A percentile compares a stretch with the other conserved stretches of the same genome.
Conservation (phyloP, 1,140 invertebrate genomes). For the Caenorhabditis brenneri region DNA sequence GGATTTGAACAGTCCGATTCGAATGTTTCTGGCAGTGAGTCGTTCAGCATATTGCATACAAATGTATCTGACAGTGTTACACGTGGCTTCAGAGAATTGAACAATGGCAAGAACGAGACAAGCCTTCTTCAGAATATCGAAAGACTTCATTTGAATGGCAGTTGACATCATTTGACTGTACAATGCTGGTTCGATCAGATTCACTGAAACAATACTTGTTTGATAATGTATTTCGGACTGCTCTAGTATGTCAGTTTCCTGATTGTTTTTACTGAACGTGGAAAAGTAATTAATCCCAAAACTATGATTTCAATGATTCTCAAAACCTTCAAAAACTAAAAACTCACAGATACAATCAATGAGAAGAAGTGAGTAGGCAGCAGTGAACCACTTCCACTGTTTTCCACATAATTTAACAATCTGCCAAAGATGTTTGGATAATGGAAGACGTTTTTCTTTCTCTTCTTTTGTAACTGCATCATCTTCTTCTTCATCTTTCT, state of each 20-base stretch:
- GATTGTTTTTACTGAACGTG: not conserved
- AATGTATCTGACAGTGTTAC: slow-evolving; percentile 20
- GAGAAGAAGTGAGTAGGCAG: not conserved
- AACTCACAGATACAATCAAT: slow-evolving; percentile 25
- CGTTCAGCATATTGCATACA: slow-evolving; percentile 18
- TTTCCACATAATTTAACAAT: slow-evolving; percentile 2
- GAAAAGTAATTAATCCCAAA: not conserved
- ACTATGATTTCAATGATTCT: not conserved
- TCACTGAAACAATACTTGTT: not conserved
- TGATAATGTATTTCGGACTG: too few relatives aligned
- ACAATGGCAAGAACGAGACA: not conserved
- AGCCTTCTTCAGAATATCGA: slow-evolving; percentile 1
- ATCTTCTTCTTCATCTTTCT: slow-evolving; percentile 10
- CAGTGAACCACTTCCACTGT: slow-evolving; percentile 22
- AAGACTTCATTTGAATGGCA: slow-evolving; percentile 10
- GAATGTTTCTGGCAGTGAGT: not conserved
- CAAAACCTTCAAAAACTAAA: not conserved
- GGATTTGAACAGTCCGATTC: not conserved
- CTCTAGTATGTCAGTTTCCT: too few relatives aligned
- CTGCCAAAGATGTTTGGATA: slow-evolving; percentile 16
- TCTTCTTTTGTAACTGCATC: slow-evolving; percentile 21
- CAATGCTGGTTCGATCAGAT: not conserved
- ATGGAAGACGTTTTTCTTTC: slow-evolving; percentile 19
- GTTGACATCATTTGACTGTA: slow-evolving; percentile 35
- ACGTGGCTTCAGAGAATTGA: not conserved